Evolutionary conservation across 2,888 invertebrate genomes (phyloP).

Genomic region (Amphipyra tragopoginis): DNA sequence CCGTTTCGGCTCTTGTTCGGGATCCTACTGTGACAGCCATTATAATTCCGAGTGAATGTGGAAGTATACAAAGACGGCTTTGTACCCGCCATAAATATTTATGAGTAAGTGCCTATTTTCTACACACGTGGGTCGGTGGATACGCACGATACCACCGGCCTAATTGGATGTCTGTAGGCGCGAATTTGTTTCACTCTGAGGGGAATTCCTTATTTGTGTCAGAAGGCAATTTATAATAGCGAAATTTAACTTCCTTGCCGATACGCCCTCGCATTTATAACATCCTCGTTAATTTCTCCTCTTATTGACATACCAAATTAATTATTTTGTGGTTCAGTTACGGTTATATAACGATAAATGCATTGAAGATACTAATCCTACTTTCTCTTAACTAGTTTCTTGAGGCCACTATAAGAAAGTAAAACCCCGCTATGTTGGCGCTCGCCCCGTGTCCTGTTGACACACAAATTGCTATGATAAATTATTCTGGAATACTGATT

Average conservation of each 20-base stretch:
- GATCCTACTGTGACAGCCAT: slow-evolving; percentile 87
- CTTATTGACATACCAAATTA: slow-evolving; percentile 45
- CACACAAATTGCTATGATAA: slow-evolving; percentile 85
- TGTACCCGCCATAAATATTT: slow-evolving; percentile 87
- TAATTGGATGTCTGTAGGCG: slow-evolving; percentile 84
- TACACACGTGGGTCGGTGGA: slow-evolving; percentile 85
- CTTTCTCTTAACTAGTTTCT: slow-evolving; percentile 89
- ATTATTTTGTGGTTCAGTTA: slow-evolving; percentile 57
- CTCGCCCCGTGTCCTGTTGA: slow-evolving; percentile 88
- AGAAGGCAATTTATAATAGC: slow-evolving; percentile 67
- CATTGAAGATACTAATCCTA: slow-evolving; percentile 84
- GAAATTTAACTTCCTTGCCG: slow-evolving; percentile 51
- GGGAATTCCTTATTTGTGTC: slow-evolving; percentile 72
- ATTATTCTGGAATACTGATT: slow-evolving; percentile 79
- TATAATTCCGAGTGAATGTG: slow-evolving; percentile 88
- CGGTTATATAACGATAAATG: slow-evolving; percentile 83
- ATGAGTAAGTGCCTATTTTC: slow-evolving; percentile 87
- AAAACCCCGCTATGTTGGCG: slow-evolving; percentile 88
- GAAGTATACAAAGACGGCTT: slow-evolving; percentile 86
- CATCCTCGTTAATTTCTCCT: slow-evolving; percentile 47
- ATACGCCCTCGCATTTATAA: slow-evolving; percentile 51
- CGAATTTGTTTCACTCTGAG: slow-evolving; percentile 82
- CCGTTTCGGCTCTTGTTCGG: slow-evolving; percentile 87
- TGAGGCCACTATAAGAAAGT: slow-evolving; percentile 88
- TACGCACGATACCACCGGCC: slow-evolving; percentile 85